Percentiles rank a stretch among this genome's conserved stretches.
Conservation (phyloP, 2,797 vertebrate species). For the Leptatherina wallacei region DNA sequence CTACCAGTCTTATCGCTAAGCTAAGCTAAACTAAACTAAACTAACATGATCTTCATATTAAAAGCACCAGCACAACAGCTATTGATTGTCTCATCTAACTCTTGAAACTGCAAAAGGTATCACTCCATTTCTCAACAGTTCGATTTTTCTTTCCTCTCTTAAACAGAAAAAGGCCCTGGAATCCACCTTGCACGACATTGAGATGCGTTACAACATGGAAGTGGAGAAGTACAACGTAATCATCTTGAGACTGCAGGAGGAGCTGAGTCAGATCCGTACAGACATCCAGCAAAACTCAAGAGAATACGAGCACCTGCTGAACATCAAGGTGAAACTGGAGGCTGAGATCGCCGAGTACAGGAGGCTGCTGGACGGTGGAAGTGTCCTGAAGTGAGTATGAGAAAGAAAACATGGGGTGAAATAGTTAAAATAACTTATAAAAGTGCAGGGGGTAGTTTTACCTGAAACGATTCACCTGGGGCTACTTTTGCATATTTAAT, state of each 20-base stretch:
- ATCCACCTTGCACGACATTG: slow-evolving; percentile 81
- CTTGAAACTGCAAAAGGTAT: not conserved
- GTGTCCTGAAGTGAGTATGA: slow-evolving; percentile 80
- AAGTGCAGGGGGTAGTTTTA: not conserved
- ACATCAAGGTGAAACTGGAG: slow-evolving; percentile 91
- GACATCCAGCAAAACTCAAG: slow-evolving; percentile 84
- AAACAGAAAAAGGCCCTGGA: slow-evolving; percentile 85
- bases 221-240: slow-evolving; percentile 83
- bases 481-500: slow-evolving; percentile 55
- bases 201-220: slow-evolving; percentile 82
- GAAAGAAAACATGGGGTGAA: not conserved
- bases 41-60: not conserved
- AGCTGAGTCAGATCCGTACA: slow-evolving; percentile 79
- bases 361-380: slow-evolving; percentile 87
- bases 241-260: slow-evolving; percentile 80
- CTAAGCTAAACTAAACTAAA: not conserved
- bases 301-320: slow-evolving; percentile 87
- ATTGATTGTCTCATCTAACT: not conserved
- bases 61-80: not conserved
- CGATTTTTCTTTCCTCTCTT: not conserved
- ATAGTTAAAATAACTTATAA: not conserved
- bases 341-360: slow-evolving; percentile 91
- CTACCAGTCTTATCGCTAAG: not conserved
- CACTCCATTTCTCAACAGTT: not conserved
- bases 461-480: not conserved